Evolutionary conservation across 2,113 vertebrate species (phyloP), one percentile per base, ranked within the genome.

Genomic region (Herpetotheres cachinnans): DNA sequence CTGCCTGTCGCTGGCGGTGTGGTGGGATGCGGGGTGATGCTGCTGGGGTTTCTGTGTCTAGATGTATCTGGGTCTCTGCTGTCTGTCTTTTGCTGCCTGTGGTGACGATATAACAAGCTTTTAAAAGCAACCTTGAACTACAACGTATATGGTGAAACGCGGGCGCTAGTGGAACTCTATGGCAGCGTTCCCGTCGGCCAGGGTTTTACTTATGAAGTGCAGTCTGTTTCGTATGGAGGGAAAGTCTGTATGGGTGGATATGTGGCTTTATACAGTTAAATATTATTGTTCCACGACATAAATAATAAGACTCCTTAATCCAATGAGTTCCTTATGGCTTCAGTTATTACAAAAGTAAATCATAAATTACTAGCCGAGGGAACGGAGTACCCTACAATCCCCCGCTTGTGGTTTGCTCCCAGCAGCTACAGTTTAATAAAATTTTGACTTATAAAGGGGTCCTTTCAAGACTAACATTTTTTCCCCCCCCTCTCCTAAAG

Each of bases 371-470:
- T 24, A 34, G 79, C 10, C 0, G 6, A 61, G 78, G 86, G 77
- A 79, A 74, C 6, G n/a, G 85, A 82, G 70, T 26, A 38, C 42
- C 46, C 67, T 71, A 78, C 92, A 81, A 93, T 91, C 90, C 88
- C 84, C 90, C 9, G 9, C 94, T 88, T 58, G 40, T 0, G 11
- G 42, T 66, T 94, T 86, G 76, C 88, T 94, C 96, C 95, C 91
- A 66, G 93, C 29, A 87, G 92, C 96, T 95, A 61, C 10, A 50
- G 46, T 92, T 97, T 82, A 96, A 96, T 97, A 67, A 73, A 61
- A 94, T 86, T 96, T 76, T 63, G 36, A 82, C 82, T 82, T 62
- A 73, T 32, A 74, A 77, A 93, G 32, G 27, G 17, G 46, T 73
- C 74, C 58, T 93, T 90, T 96, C 59, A 92, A 69, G 69, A 86